Evolutionary conservation across 2,888 invertebrate genomes (phyloP).

Genomic region (Meloe dianella): DNA sequence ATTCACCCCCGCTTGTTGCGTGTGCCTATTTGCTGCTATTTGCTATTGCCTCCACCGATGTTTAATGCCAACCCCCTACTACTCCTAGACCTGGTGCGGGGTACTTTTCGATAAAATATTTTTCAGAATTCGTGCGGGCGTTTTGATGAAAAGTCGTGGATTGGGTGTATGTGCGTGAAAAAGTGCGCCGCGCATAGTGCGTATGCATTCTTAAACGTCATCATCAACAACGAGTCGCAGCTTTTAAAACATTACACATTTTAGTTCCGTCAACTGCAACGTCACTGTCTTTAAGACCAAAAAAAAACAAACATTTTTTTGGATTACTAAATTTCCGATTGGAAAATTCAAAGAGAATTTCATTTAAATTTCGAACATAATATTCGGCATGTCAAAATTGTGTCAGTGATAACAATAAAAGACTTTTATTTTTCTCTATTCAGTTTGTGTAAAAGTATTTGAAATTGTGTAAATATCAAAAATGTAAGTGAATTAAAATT

Average conservation of each 20-base stretch:
- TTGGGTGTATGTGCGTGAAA: slow-evolving; percentile 49
- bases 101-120: slow-evolving; percentile 53
- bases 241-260: slow-evolving; percentile 40
- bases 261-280: slow-evolving; percentile 43
- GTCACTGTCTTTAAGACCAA: slow-evolving; percentile 29
- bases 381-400: neutral
- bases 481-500: neutral
- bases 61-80: slow-evolving; percentile 49
- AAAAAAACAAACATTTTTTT: neutral
- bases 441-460: neutral
- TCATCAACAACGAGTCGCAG: slow-evolving; percentile 29
- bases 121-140: slow-evolving; percentile 59
- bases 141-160: slow-evolving; percentile 57
- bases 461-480: neutral
- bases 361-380: neutral
- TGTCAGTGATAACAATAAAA: slow-evolving; percentile 3
- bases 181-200: slow-evolving; percentile 50
- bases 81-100: slow-evolving; percentile 43
- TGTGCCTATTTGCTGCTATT: slow-evolving; percentile 45
- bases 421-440: neutral
- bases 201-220: slow-evolving; percentile 43
- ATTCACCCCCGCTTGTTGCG: slow-evolving; percentile 55
- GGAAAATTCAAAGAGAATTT: neutral
- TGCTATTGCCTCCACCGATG: slow-evolving; percentile 14
- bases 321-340: neutral